Evolutionary conservation across 2,113 vertebrate species (phyloP), one percentile per base, ranked within the genome.

Genomic region (Dinomys branickii): DNA sequence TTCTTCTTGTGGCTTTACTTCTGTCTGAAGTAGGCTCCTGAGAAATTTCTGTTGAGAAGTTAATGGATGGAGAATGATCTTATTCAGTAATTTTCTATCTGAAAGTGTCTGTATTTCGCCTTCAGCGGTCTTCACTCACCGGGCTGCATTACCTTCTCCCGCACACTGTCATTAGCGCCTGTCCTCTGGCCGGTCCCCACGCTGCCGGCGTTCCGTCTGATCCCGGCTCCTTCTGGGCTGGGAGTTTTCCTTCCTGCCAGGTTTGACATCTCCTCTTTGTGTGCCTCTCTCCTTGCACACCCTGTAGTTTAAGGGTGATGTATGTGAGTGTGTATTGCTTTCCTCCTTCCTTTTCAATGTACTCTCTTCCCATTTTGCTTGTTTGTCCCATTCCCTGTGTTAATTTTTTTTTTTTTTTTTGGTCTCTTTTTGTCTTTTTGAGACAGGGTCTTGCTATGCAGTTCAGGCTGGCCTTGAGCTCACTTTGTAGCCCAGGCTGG

Each of bases 151-250:
- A 3, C 41, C 30, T 11, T 24, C 56, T 41, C 26, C 26, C 58
- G 26, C 7, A 3, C 12, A 2, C 9, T 30, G 11, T 14, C 1
- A 28, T 1, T 38, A 24, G 13, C 7, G 1, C 26, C n/a, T 14
- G 8, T 30, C 8, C 28, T 20, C 17, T 16, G 35, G 35, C 28
- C 1, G 30, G 44, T 5, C 3, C 58, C 5, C 4, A n/a, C 0
- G 13, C 52, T 59, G 20, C 5, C 44, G 14, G 13, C 28, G 19
- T 38, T 65, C 0, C 1, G 9, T n/a, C 47, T 38, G 35, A 2
- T 1, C 26, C 26, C 17, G 8, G n/a, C 7, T 28, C 24, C 85
- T 26, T 8, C 30, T 0, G 1, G 0, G 35, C 44, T 1, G 1
- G 24, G 13, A 6, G 20, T 22, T 85, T 65, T 1, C 13, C 47